A percentile compares a stretch with the other conserved stretches of the same genome.
These are phyloP conservation scores for Pitangus sulphuratus DNA, from an alignment of 2,797 vertebrate species.

Conservation along the genomic window DNA sequence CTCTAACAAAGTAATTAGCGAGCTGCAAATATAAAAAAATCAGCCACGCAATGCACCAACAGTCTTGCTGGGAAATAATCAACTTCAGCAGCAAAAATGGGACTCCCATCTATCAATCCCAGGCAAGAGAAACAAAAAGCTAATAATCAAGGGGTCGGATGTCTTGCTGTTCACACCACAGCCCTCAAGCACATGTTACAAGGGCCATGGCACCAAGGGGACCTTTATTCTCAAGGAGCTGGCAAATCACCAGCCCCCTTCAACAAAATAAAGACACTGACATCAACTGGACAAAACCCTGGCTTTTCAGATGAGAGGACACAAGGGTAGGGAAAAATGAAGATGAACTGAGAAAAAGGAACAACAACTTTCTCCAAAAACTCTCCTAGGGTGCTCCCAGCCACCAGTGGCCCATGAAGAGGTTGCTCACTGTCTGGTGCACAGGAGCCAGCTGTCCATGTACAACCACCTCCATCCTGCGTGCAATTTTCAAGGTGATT, in stretches of 20 bases:
- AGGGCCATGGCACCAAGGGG: neutral
- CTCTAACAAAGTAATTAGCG: neutral
- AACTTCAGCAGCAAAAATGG: neutral
- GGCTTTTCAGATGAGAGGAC: neutral
- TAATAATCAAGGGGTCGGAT: neutral
- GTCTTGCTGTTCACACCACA: neutral
- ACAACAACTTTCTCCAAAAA: neutral
- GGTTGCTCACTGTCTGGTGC: neutral
- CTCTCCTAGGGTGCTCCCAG: neutral
- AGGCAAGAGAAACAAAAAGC: neutral
- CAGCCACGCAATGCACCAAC: neutral
- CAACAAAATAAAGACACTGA: neutral
- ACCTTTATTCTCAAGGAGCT: neutral
- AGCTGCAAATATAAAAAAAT: neutral
- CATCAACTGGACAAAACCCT: neutral
- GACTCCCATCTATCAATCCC: neutral
- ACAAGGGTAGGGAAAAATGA: neutral
- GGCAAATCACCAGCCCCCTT: neutral
- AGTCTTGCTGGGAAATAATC: neutral
- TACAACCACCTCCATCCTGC: neutral
- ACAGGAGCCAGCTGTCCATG: neutral
- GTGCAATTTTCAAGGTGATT: neutral
- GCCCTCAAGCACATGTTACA: neutral
- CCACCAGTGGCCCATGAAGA: neutral
- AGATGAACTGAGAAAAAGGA: neutral